Evolutionary conservation across 2,113 vertebrate genomes (phyloP).

Genomic region (Cettia cetti): DNA sequence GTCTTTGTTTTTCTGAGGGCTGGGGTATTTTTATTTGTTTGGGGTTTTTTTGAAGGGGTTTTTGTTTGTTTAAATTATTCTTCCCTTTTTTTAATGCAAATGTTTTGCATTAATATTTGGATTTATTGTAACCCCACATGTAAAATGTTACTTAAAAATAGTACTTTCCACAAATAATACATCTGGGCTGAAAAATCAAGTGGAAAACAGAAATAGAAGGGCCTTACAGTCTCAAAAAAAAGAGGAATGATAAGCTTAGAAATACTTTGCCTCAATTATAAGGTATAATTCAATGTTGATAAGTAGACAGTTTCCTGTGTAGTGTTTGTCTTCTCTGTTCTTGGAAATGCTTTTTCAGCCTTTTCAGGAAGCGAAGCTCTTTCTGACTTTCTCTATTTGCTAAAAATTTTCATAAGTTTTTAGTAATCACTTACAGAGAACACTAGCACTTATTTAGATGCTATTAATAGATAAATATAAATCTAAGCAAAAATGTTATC

Average conservation of each 20-base stretch:
- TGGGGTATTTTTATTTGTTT: background rate
- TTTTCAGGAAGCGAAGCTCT: background rate
- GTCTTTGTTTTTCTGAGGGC: background rate
- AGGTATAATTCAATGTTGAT: background rate
- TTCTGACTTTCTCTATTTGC: background rate
- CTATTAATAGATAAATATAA: background rate
- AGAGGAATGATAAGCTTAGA: background rate
- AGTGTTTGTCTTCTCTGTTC: background rate
- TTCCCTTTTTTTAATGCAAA: background rate
- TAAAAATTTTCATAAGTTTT: background rate
- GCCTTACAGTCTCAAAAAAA: background rate
- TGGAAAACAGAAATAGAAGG: background rate
- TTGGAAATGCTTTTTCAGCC: background rate
- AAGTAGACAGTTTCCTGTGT: background rate
- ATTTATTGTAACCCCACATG: background rate
- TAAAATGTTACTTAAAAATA: conserved; percentile 8
- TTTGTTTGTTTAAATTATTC: background rate
- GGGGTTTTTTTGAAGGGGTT: background rate
- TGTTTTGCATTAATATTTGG: background rate
- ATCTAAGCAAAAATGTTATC: background rate
- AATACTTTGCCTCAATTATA: background rate
- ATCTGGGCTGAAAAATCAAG: background rate
- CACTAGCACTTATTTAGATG: background rate
- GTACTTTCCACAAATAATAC: background rate
- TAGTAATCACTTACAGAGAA: background rate